These are phyloP conservation scores for Rhinogobius similis DNA, from an alignment of 2,113 vertebrate species.

Conservation along the genomic window DNA sequence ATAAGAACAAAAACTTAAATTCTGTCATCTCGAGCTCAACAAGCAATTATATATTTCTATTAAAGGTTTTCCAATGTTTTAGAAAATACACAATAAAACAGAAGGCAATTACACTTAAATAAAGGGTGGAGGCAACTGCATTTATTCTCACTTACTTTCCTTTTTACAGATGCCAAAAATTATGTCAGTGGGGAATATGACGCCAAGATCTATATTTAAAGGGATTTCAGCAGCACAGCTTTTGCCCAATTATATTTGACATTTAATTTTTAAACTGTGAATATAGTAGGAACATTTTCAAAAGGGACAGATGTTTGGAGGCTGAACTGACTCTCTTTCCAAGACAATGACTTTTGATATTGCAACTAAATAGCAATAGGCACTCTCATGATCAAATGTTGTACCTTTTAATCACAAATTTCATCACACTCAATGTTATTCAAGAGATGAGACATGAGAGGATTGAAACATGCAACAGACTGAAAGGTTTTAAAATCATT, in stretches of 20 bases:
- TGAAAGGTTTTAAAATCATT: not conserved
- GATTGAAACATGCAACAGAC: not conserved
- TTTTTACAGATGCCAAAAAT: not conserved
- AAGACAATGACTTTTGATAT: not conserved
- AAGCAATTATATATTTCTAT: not conserved
- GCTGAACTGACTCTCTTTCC: not conserved
- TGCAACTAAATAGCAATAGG: not conserved
- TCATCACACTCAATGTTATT: not conserved
- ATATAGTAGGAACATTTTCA: constrained; percentile 1
- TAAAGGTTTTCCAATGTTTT: not conserved
- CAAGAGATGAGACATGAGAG: no score
- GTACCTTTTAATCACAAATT: not conserved
- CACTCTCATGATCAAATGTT: not conserved
- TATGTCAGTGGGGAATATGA: not conserved
- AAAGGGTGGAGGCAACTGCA: not conserved
- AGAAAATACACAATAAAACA: not conserved
- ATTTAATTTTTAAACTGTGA: constrained; percentile 14
- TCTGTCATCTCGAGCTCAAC: not conserved
- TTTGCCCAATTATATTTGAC: constrained; percentile 13
- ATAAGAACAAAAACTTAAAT: not conserved
- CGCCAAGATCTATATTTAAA: constrained; percentile 10
- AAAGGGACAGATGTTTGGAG: constrained; percentile 13
- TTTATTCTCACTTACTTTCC: not conserved
- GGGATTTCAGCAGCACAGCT: not conserved
- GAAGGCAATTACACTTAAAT: not conserved